A percentile compares a stretch with the other conserved stretches of the same genome.
These are phyloP conservation scores for Sepioteuthis lessoniana DNA, from an alignment of 2,888 invertebrate species.

Conservation along the genomic window DNA sequence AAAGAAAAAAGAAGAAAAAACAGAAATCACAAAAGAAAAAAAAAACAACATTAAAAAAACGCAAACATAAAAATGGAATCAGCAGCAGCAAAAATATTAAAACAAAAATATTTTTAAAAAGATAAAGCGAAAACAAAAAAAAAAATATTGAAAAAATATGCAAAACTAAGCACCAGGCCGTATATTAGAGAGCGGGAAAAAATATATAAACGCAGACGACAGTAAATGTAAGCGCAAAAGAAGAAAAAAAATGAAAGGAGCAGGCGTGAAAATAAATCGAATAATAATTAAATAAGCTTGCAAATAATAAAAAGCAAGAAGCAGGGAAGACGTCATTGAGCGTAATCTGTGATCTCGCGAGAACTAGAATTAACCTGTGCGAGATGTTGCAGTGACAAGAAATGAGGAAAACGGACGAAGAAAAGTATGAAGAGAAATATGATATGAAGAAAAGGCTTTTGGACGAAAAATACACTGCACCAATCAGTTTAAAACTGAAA, in stretches of 20 bases:
- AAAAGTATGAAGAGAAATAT: neutral
- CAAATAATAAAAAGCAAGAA: neutral
- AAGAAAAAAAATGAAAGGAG: neutral
- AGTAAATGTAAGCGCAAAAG: neutral
- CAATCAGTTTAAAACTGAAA: too few species aligned
- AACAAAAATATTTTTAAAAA: neutral
- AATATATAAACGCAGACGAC: neutral
- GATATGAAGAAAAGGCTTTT: neutral
- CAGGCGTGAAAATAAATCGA: conserved; percentile 12
- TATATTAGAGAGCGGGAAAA: neutral
- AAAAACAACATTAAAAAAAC: neutral
- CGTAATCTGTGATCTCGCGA: neutral
- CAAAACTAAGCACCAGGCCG: neutral
- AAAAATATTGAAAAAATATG: neutral
- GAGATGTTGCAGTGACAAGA: neutral
- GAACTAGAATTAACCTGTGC: neutral
- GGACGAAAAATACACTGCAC: too few species aligned
- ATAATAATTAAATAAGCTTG: neutral
- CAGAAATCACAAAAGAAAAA: neutral
- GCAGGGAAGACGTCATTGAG: neutral
- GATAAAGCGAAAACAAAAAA: neutral
- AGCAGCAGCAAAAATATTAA: neutral
- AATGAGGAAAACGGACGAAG: neutral
- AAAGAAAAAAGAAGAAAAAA: neutral
- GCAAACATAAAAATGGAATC: neutral